Evolutionary conservation across 2,888 invertebrate genomes (phyloP), one percentile per base, ranked within the genome.

Genomic region (Tridacna gigas): DNA sequence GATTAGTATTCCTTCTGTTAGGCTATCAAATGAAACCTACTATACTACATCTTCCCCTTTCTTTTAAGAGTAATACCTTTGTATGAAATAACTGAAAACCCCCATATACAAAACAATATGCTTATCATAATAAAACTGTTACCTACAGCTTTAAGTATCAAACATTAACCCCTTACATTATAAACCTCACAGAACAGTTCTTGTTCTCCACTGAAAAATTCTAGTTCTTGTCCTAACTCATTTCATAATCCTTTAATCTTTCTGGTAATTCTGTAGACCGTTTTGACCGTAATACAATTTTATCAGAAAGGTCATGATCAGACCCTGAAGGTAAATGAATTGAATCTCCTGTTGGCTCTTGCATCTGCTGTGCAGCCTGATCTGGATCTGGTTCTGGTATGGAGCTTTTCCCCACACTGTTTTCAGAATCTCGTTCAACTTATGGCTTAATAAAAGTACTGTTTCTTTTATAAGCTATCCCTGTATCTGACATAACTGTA

Each of bases 51-150:
- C 61, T 61, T n/a, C 61, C 61, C 61, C 61, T 61, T 61, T 61
- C 61, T 37, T 61, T 61, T 61, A 61, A 61, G 61, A n/a, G n/a
- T n/a, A n/a, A 61, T 15, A 25, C 61, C n/a, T n/a, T n/a, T 61
- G n/a, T 11, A 61, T 7, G 0, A 61, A 12, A 11, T 22, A 61
- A 12, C 7, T n/a, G 22, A 12, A 20, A 61, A 61, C 1, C 12
- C 25, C 37, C 2, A 37, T 61, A 61, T 61, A n/a, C 61, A 61
- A 61, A 61, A 15, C 0, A 61, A 61, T 61, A 37, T 37, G 37
- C 37, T 37, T 37, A 4, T 37, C 37, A n/a, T 22, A 61, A 61
- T 61, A n/a, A 61, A 12, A 61, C 18, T 20, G 18, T 61, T 61
- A 61, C 61, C n/a, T n/a, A 61, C 61, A 61, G 2, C 12, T 22